A percentile compares a stretch with the other conserved stretches of the same genome.
phyloP scores from a whole-genome alignment of 2,888 invertebrate species.

The Formica aserva region DNA sequence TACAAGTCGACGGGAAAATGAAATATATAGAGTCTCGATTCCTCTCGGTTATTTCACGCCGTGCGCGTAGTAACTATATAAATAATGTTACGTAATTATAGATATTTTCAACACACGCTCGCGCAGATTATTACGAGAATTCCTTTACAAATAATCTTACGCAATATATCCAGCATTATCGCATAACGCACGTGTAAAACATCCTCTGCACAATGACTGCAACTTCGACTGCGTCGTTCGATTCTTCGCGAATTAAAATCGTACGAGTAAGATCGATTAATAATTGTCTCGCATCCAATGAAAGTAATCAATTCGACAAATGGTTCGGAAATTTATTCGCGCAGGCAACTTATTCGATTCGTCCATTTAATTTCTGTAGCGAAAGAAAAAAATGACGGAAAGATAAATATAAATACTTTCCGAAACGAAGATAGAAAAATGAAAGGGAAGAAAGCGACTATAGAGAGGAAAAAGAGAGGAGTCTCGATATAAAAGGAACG shows the following conservation, averaged over 20 bases:
- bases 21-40: background rate
- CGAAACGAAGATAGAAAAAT: background rate
- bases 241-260: background rate
- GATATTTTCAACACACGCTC: slow-evolving; percentile 19
- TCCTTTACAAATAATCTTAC: background rate
- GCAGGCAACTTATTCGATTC: background rate
- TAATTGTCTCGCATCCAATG: background rate
- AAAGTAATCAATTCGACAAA: slow-evolving; percentile 1
- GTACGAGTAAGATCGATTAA: slow-evolving; percentile 8
- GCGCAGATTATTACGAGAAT: background rate
- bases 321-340: slow-evolving; percentile 8
- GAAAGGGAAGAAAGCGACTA: background rate
- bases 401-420: slow-evolving; percentile 28
- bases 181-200: background rate
- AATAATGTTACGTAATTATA: slow-evolving; percentile 18
- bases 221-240: background rate
- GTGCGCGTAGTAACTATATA: background rate
- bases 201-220: background rate
- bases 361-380: background rate
- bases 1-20: background rate
- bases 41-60: background rate
- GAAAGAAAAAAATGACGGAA: background rate
- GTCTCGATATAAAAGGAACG: slow-evolving; percentile 46
- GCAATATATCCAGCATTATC: background rate
- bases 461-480: background rate